Evolutionary conservation across 2,888 invertebrate genomes (phyloP).

Genomic region (Rhabditophanes sp.): DNA sequence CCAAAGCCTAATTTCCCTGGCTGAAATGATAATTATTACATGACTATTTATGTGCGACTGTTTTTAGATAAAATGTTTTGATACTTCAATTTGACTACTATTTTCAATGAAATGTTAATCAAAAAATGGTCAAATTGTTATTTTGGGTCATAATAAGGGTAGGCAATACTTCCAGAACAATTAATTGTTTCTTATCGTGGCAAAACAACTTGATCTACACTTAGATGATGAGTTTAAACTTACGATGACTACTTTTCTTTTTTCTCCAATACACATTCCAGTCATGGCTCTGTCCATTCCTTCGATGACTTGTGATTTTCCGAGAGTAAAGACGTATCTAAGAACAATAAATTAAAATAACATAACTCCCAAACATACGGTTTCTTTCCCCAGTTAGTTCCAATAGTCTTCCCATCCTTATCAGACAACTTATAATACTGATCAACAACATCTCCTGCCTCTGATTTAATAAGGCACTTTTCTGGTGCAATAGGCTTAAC

Average conservation of each 20-base stretch:
- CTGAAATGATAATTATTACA: too few relatives aligned
- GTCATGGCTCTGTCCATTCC: slow-evolving; percentile 41
- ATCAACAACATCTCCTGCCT: slow-evolving; percentile 23
- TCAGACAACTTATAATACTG: slow-evolving; percentile 40
- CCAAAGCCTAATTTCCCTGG: slow-evolving; percentile 39
- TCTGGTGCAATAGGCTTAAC: slow-evolving; percentile 36
- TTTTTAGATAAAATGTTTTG: too few relatives aligned
- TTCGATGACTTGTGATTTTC: slow-evolving; percentile 34
- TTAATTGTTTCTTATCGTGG: too few relatives aligned
- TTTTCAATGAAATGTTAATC: too few relatives aligned
- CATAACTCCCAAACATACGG: slow-evolving; percentile 22
- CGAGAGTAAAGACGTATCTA: slow-evolving; percentile 40
- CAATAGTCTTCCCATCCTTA: slow-evolving; percentile 41
- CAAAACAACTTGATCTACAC: too few relatives aligned
- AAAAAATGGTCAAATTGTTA: too few relatives aligned
- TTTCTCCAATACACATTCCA: slow-evolving; percentile 43
- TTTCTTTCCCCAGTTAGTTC: slow-evolving; percentile 41
- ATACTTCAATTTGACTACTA: too few relatives aligned
- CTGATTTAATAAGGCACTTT: slow-evolving; percentile 37
- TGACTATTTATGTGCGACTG: too few relatives aligned
- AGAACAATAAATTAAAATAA: slow-evolving; percentile 6
- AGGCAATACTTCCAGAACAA: too few relatives aligned
- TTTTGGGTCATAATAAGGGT: too few relatives aligned
- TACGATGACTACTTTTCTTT: slow-evolving; percentile 42
- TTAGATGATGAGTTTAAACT: too few relatives aligned